Evolutionary conservation across 1,140 invertebrate species (phyloP).

Genomic region (Archegozetes longisetosus): DNA sequence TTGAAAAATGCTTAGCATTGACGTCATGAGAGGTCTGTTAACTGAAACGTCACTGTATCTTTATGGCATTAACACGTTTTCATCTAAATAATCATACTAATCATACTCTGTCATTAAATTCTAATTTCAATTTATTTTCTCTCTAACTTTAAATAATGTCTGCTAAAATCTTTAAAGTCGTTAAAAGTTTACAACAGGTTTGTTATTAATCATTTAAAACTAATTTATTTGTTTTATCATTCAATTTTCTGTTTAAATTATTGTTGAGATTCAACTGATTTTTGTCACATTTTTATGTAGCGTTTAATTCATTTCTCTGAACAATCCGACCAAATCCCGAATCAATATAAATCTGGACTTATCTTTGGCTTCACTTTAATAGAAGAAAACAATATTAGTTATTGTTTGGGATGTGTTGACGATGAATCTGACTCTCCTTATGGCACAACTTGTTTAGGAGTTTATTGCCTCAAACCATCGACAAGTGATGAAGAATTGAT

Average conservation of each 20-base stretch:
- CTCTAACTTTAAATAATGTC: constrained; percentile 11
- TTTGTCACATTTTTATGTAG: constrained; percentile 5
- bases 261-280: no score
- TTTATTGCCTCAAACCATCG: not conserved
- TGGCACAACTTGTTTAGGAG: not conserved
- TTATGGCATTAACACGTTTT: no score
- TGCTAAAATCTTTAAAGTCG: constrained; percentile 8
- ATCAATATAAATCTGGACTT: not conserved
- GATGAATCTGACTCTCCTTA: not conserved
- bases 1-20: no score
- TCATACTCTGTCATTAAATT: no score
- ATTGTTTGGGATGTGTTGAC: constrained; percentile 3
- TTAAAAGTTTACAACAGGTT: not conserved
- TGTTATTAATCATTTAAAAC: not conserved
- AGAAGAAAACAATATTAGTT: not conserved
- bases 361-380: constrained; percentile 3
- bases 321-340: not conserved
- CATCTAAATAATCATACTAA: no score
- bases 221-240: not conserved
- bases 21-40: no score
- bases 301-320: not conserved
- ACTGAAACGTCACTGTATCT: no score
- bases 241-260: not conserved
- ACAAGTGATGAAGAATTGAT: not conserved
- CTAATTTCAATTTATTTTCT: no score